Percentiles rank a stretch among this genome's conserved stretches.
Evolutionary conservation across 2,797 vertebrate genomes (phyloP).

Genomic region (Meriones psammophilus): DNA sequence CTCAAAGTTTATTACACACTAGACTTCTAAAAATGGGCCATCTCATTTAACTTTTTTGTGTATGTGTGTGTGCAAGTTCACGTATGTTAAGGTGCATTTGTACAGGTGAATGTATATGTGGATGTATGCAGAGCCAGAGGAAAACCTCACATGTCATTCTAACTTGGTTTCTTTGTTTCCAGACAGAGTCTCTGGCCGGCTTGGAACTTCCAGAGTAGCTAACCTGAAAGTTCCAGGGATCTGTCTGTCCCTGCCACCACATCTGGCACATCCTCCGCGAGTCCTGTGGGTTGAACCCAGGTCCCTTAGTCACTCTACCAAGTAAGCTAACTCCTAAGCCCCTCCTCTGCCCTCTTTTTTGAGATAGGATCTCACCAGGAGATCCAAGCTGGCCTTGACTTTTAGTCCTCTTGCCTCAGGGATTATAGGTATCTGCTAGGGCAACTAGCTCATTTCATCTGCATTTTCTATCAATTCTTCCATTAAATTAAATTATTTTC

Average conservation of each 20-base stretch:
- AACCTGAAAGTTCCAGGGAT: not conserved
- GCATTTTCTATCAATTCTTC: not conserved
- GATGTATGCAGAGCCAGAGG: not conserved
- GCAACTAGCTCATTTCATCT: not conserved
- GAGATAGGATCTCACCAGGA: not conserved
- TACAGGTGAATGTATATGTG: not conserved
- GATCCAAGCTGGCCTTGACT: not conserved
- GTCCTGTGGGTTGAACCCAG: not conserved
- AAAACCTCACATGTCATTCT: not conserved
- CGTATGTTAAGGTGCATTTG: not conserved
- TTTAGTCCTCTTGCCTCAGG: not conserved
- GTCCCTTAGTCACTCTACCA: not conserved
- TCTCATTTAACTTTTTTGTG: not conserved
- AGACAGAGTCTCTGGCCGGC: not conserved
- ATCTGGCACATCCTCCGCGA: not conserved
- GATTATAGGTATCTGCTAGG: not conserved
- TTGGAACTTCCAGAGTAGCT: not conserved
- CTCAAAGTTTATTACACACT: not conserved
- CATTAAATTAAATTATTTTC: not conserved
- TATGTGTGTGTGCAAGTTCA: not conserved
- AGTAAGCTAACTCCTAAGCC: not conserved
- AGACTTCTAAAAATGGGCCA: not conserved
- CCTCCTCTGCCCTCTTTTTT: no score
- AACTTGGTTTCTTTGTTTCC: not conserved
- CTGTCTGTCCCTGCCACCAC: not conserved